phyloP scores from a whole-genome alignment of 2,888 invertebrate species.

The Auanema freiburgensis region DNA sequence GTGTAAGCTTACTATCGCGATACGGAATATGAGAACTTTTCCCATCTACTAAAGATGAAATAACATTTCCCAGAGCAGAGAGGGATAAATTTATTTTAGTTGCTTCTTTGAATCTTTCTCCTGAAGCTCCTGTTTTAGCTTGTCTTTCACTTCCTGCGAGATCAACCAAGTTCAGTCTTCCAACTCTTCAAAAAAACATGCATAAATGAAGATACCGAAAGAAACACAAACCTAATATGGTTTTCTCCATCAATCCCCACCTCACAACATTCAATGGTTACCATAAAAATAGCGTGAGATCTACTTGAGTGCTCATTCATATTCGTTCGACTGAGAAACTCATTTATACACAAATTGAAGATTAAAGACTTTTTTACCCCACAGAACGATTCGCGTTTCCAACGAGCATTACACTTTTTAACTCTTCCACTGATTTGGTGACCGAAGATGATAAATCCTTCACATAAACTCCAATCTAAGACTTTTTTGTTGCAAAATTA shows the following conservation, averaged over 20 bases:
- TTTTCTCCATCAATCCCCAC: slow-evolving; percentile 71
- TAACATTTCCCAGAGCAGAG: slow-evolving; percentile 95
- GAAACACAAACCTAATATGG: slow-evolving; percentile 69
- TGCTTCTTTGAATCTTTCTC: slow-evolving; percentile 75
- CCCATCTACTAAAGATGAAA: slow-evolving; percentile 94
- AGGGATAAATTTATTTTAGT: slow-evolving; percentile 96
- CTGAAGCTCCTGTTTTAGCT: slow-evolving; percentile 83
- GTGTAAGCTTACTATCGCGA: slow-evolving; percentile 92
- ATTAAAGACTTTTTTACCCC: slow-evolving; percentile 68
- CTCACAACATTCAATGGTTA: slow-evolving; percentile 90
- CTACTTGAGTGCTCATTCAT: slow-evolving; percentile 91
- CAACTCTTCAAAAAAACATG: slow-evolving; percentile 71
- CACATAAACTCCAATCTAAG: slow-evolving; percentile 38
- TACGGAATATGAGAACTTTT: slow-evolving; percentile 97
- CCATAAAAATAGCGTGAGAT: slow-evolving; percentile 96
- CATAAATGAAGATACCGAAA: not conserved
- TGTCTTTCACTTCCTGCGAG: slow-evolving; percentile 97
- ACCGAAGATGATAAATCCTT: slow-evolving; percentile 74
- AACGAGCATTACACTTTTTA: slow-evolving; percentile 86
- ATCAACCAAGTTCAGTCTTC: slow-evolving; percentile 94
- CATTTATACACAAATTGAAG: not conserved
- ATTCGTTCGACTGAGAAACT: slow-evolving; percentile 73
- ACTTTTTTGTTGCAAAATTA: not conserved
- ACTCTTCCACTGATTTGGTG: slow-evolving; percentile 89
- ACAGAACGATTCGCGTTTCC: slow-evolving; percentile 94